Evolutionary conservation across 2,797 vertebrate genomes (phyloP).

Genomic region (Karalla daura): DNA sequence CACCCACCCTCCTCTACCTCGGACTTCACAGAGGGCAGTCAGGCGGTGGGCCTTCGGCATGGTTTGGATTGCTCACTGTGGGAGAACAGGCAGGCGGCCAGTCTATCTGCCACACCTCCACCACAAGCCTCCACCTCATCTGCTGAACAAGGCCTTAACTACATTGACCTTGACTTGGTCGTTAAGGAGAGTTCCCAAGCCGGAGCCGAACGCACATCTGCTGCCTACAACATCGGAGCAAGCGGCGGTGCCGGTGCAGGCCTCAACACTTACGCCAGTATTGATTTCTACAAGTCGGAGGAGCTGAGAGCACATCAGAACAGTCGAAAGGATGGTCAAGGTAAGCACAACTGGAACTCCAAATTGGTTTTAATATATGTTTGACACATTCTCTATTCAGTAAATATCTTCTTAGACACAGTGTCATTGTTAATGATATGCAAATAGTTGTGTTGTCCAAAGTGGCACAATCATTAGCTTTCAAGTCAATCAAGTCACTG

Average conservation of each 20-base stretch:
- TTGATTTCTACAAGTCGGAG: conserved; percentile 87
- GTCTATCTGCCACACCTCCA: conserved; percentile 68
- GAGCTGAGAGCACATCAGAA: conserved; percentile 83
- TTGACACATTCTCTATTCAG: conserved; percentile 4
- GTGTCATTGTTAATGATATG: neutral
- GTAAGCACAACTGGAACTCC: conserved; percentile 51
- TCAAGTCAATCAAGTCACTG: neutral
- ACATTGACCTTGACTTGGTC: conserved; percentile 88
- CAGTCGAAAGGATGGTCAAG: conserved; percentile 82
- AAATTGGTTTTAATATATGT: conserved; percentile 17
- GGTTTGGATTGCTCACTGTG: conserved; percentile 79
- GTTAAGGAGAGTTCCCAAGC: conserved; percentile 73
- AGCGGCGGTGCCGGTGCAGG: conserved; percentile 58
- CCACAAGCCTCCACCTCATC: conserved; percentile 74
- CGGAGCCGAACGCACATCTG: conserved; percentile 73
- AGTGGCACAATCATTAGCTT: neutral
- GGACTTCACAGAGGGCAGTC: conserved; percentile 76
- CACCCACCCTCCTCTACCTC: conserved; percentile 76
- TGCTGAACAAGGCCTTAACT: conserved; percentile 86
- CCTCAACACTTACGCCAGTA: conserved; percentile 87
- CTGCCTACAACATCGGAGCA: conserved; percentile 72
- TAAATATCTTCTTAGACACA: neutral
- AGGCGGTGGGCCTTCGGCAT: conserved; percentile 70
- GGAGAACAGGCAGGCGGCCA: conserved; percentile 73
- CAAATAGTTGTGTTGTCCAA: neutral